Evolutionary conservation across 1,140 invertebrate species (phyloP), one percentile per base, ranked within the genome.

Genomic region (Metaphire vulgaris): DNA sequence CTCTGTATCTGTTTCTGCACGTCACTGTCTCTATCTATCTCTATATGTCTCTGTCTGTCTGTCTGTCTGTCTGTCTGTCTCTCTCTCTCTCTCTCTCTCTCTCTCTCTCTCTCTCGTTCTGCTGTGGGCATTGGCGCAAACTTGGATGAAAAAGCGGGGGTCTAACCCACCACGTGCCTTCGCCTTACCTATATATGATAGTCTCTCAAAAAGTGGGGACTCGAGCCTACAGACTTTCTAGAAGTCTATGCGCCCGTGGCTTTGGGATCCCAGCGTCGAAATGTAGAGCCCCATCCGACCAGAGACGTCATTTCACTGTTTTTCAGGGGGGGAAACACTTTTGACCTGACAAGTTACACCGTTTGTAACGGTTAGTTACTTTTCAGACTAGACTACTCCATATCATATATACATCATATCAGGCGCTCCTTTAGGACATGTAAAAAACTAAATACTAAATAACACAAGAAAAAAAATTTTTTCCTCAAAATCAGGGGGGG

Each of bases 1-100:
- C 33, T 74, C 33, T 66, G 33, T 66, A 12, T 74, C 72, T 74
- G 15, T 66, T 41, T 74, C 1, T 74, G 1, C 64, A 1, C 64
- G 33, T 74, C 34, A 56, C 72, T 74, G 33, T 74, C 72, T 74
- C 72, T 74, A 2, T 74, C 72, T 74, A 15, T 74, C 72, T 74
- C 72, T 74, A 56, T 74, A 26, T 68, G 0, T 74, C 29, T 29
- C 74, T 68, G 56, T 68, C 74, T 66, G 15, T 74, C 72, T 74
- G 15, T 66, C 72, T 74, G 33, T 74, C 74, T 74, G 1, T 74
- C 72, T 74, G 1, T 74, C 72, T 74, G 33, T 74, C 72, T 74
- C 72, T 74, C 34, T 74, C 72, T 74, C 41, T 56, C 41, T 56
- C 6, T n/a, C n/a, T n/a, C n/a, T n/a, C n/a, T n/a, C n/a, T n/a